Base-by-base conservation (phyloP, 2,888 invertebrate species). In the Odontocerum albicorne region DNA sequence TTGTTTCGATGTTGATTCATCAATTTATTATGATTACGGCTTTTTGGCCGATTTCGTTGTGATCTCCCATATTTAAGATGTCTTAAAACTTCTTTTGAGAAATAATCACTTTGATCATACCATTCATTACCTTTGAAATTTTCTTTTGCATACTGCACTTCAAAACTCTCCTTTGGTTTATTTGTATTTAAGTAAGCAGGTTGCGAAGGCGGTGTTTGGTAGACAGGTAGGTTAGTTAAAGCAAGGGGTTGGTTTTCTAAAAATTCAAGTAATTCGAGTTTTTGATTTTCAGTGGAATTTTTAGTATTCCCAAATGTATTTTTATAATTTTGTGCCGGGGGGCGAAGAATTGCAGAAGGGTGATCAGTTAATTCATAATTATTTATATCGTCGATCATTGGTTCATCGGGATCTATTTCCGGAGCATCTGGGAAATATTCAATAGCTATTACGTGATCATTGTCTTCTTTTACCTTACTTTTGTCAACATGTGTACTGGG, bases 61-160 rank as follows among this genome's bases (percentile, higher is more conserved):
- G 39, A 32, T 1, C 10, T 10, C 12, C n/a, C 22, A 3, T 27
- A 27, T 33, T 49, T 55, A 6, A 36, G n/a, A 13, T 47, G 35
- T 27, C 51, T 56, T 3, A 60, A 36, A 6, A 60, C 36, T 15
- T 51, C 60, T 32, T 45, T 49, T 3, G 61, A 57, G 27, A 59
- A 59, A 52, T 55, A 52, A 32, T 49, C 40, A 36, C 58, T 60
- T 33, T 59, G 55, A 22, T 59, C 56, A 21, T 57, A 59, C 59
- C 59, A 57, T 20, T 56, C 43, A 33, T 56, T 61, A 3, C 61
- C 61, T 50, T 59, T 59, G 38, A 56, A 61, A 42, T 61, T 54
- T 16, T 55, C 43, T 22, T 58, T 45, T 2, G 59, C 49, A 31
- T 61, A 61, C 12, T 43, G 19, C 15, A 59, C 51, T 46, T 61